A percentile compares a stretch with the other conserved stretches of the same genome.
phyloP scores from a whole-genome alignment of 2,888 invertebrate species.

The Spilarctia lutea region DNA sequence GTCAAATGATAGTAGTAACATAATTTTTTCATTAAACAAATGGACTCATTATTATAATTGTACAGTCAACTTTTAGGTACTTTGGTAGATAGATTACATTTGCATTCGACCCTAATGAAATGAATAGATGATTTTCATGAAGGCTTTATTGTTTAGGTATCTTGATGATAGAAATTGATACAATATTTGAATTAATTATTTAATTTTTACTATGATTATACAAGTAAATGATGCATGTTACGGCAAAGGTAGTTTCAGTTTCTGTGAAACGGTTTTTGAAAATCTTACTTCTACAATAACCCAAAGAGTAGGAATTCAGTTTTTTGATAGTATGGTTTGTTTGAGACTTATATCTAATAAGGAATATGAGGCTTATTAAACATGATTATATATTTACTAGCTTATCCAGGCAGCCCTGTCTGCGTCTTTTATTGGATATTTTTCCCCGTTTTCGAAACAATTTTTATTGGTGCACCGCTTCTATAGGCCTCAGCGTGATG shows the following conservation, averaged over 20 bases:
- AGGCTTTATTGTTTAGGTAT: not conserved
- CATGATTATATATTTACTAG: too few relatives aligned
- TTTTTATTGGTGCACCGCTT: too few relatives aligned
- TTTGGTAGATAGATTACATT: slow-evolving; percentile 16
- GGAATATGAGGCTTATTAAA: too few relatives aligned
- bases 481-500: too few relatives aligned
- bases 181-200: not conserved
- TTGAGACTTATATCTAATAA: too few relatives aligned
- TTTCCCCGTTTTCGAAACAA: too few relatives aligned
- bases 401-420: too few relatives aligned
- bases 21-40: slow-evolving; percentile 20
- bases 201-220: not conserved
- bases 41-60: slow-evolving; percentile 20
- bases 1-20: slow-evolving; percentile 31
- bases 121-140: slow-evolving; percentile 15
- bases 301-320: not conserved
- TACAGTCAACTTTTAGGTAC: slow-evolving; percentile 8
- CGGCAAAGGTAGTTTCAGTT: not conserved
- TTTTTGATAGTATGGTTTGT: too few relatives aligned
- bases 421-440: too few relatives aligned
- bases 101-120: slow-evolving; percentile 14
- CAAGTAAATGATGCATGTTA: not conserved
- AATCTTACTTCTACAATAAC: not conserved
- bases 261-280: not conserved
- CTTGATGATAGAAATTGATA: not conserved